These are phyloP conservation scores for Ellobius talpinus DNA, from an alignment of 2,113 vertebrate species.

Conservation along the genomic window DNA sequence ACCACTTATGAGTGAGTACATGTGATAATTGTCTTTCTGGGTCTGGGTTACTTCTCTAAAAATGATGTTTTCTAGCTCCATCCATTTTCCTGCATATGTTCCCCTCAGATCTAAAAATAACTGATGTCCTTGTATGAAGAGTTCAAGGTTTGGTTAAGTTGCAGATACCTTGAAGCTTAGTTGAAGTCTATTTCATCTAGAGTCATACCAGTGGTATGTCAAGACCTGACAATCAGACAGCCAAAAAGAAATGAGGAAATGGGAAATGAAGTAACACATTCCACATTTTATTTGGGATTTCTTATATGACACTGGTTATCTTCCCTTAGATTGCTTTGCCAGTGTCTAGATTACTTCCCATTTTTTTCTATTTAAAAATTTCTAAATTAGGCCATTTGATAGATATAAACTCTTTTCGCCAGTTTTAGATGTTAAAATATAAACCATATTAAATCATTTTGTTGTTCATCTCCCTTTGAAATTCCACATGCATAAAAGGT, in stretches of 20 bases:
- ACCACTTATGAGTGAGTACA: too few species aligned
- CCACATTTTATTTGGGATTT: background rate
- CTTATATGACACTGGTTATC: background rate
- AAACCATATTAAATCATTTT: background rate
- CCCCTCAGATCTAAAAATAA: background rate
- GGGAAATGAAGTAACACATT: background rate
- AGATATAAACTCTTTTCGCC: background rate
- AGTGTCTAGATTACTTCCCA: rapidly evolving
- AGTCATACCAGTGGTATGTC: background rate
- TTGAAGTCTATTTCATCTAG: background rate
- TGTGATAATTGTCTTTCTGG: too few species aligned
- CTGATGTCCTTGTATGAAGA: background rate
- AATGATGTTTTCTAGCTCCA: too few species aligned
- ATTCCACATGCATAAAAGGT: background rate
- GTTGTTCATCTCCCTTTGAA: background rate
- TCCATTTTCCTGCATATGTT: too few species aligned
- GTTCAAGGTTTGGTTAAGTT: background rate
- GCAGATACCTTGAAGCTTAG: background rate
- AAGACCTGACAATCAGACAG: background rate
- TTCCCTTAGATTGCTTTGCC: background rate
- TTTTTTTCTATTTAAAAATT: background rate
- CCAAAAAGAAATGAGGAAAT: background rate
- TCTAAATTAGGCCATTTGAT: background rate
- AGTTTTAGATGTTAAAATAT: conserved; percentile 27
- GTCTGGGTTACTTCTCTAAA: too few species aligned